phyloP scores from a whole-genome alignment of 2,888 invertebrate species.

The Melieria omissa region DNA sequence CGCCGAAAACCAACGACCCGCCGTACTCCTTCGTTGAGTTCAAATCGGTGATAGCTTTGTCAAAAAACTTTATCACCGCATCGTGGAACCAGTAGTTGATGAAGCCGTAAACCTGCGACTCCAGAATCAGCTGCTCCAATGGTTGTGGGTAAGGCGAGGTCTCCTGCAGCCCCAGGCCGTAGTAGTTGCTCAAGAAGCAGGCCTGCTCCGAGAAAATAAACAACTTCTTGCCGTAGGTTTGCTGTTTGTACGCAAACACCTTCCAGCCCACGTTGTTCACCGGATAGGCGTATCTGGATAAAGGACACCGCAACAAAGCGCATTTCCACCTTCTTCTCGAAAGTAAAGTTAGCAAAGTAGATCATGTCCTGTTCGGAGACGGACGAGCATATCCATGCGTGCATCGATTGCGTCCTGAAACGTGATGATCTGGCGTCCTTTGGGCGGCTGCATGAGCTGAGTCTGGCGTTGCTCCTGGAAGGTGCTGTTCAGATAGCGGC shows the following conservation, averaged over 20 bases:
- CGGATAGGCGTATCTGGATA: conserved; percentile 46
- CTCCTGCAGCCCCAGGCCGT: conserved; percentile 43
- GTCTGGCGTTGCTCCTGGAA: conserved; percentile 51
- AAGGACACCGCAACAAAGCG: background rate
- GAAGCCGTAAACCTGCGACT: conserved; percentile 46
- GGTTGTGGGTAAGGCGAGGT: conserved; percentile 46
- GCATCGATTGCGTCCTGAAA: conserved; percentile 44
- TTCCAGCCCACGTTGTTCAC: conserved; percentile 48
- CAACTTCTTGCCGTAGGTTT: conserved; percentile 47
- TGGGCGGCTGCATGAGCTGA: conserved; percentile 46
- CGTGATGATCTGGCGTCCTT: conserved; percentile 47
- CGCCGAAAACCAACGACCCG: too few relatives aligned
- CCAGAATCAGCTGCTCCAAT: conserved; percentile 45
- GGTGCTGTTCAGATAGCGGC: conserved; percentile 46
- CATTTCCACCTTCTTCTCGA: background rate
- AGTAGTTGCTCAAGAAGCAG: conserved; percentile 36
- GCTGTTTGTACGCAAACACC: conserved; percentile 47
- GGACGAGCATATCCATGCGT: conserved; percentile 36
- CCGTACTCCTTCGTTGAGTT: too few relatives aligned
- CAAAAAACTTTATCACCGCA: background rate
- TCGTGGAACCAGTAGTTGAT: conserved; percentile 45
- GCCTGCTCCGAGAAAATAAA: conserved; percentile 50
- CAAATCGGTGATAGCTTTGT: too few relatives aligned
- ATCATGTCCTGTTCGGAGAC: conserved; percentile 28
- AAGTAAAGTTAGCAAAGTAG: background rate